These are phyloP conservation scores for Heterodera schachtii DNA, from an alignment of 1,140 invertebrate species.

Conservation along the genomic window DNA sequence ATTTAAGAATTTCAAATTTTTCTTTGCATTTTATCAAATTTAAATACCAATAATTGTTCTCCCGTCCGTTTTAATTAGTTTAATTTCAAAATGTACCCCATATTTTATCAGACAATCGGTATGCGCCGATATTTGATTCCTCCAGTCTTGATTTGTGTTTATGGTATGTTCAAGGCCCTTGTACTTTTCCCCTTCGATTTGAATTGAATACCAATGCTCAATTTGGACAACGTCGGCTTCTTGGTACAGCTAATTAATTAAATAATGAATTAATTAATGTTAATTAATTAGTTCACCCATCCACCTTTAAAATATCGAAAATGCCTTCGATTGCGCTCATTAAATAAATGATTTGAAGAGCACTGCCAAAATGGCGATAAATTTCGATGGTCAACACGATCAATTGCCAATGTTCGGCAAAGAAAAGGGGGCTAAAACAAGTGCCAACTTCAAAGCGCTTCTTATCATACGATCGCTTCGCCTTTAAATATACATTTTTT, in stretches of 20 bases:
- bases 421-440: constrained; percentile 55
- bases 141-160: constrained; percentile 57
- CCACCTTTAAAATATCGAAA: constrained; percentile 42
- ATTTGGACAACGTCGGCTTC: not conserved
- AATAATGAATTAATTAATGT: not conserved
- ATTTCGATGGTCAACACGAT: constrained; percentile 39
- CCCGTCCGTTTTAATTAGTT: no score
- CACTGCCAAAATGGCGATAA: constrained; percentile 46
- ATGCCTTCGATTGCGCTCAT: constrained; percentile 53
- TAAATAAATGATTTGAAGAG: constrained; percentile 52
- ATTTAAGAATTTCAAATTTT: not conserved
- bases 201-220: constrained; percentile 30
- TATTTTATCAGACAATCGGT: constrained; percentile 59
- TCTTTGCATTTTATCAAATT: not conserved
- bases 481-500: not conserved
- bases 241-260: not conserved
- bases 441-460: constrained; percentile 46
- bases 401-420: constrained; percentile 58
- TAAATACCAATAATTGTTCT: no score
- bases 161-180: not conserved
- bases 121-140: constrained; percentile 57
- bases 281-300: not conserved
- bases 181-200: constrained; percentile 4
- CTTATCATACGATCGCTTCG: constrained; percentile 34
- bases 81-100: constrained; percentile 43